A percentile compares a stretch with the other conserved stretches of the same genome.
These are phyloP conservation scores for Rallus limicola DNA, from an alignment of 2,113 vertebrate genomes.

Conservation along the genomic window DNA sequence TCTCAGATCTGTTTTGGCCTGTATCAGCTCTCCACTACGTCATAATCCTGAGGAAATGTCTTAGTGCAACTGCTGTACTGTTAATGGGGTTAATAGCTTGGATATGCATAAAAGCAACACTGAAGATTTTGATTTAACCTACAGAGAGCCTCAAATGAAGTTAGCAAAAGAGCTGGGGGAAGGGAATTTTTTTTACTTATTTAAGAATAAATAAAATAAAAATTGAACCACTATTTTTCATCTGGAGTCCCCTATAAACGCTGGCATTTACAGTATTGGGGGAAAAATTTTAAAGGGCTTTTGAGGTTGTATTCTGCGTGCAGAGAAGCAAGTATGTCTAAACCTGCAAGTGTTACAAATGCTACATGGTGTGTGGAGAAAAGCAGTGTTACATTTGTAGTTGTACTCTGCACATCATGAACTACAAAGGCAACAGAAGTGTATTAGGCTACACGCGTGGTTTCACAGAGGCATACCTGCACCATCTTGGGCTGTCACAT, in stretches of 20 bases:
- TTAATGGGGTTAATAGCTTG: constrained; percentile 4
- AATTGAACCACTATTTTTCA: not conserved
- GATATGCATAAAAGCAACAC: not conserved
- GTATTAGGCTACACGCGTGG: not conserved
- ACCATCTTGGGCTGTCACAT: constrained; percentile 85
- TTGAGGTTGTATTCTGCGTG: not conserved
- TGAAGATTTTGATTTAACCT: not conserved
- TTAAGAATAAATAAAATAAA: not conserved
- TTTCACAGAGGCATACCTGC: constrained; percentile 78
- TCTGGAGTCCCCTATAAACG: not conserved
- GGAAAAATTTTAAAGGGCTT: not conserved
- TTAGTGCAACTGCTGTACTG: not conserved
- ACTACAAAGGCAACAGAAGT: not conserved
- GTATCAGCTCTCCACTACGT: not conserved
- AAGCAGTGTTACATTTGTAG: not conserved
- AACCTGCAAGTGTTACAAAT: not conserved
- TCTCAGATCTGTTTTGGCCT: not conserved
- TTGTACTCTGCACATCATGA: not conserved
- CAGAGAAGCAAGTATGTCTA: not conserved
- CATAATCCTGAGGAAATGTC: not conserved
- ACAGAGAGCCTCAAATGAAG: not conserved
- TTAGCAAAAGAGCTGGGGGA: not conserved
- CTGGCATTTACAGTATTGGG: not conserved
- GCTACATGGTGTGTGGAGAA: accelerated
- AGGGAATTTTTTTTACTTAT: not conserved